Conservation (phyloP, 2,888 invertebrate genomes). For the Macropis europaea region DNA sequence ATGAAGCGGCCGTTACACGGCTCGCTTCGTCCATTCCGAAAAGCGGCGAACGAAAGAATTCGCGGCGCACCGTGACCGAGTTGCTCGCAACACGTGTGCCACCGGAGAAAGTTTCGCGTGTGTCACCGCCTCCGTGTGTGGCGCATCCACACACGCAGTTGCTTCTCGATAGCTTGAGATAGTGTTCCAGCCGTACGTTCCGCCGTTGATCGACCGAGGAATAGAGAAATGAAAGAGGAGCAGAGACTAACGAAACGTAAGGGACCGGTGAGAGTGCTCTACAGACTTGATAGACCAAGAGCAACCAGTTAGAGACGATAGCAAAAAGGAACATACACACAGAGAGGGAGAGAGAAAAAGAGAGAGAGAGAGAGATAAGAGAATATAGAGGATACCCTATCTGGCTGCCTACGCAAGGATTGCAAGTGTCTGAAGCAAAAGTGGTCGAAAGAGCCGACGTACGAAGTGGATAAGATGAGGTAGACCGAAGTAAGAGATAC, state of each 20-base stretch:
- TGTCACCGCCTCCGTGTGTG: neutral
- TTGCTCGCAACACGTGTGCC: slow-evolving; percentile 64
- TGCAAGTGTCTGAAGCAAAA: slow-evolving; percentile 25
- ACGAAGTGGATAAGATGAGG: neutral
- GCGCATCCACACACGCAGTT: neutral
- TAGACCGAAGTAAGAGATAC: slow-evolving; percentile 18
- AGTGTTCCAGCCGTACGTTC: slow-evolving; percentile 53
- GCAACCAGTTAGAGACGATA: neutral
- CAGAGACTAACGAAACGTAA: slow-evolving; percentile 32
- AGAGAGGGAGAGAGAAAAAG: neutral
- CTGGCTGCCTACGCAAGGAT: slow-evolving; percentile 9
- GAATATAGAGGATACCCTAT: neutral
- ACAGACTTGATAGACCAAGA: neutral
- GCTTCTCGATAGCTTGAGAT: slow-evolving; percentile 35
- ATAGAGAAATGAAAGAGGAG: slow-evolving; percentile 36
- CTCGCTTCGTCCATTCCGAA: slow-evolving; percentile 68
- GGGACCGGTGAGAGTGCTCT: neutral
- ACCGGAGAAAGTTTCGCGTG: slow-evolving; percentile 55
- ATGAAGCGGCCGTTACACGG: slow-evolving; percentile 74
- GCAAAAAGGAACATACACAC: neutral
- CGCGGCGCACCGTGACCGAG: slow-evolving; percentile 57
- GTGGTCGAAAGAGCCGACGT: slow-evolving; percentile 19
- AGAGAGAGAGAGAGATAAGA: neutral
- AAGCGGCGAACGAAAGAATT: slow-evolving; percentile 54
- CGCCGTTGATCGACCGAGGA: slow-evolving; percentile 61